Percentiles rank a stretch among this genome's conserved stretches.
Evolutionary conservation across 2,888 invertebrate genomes (phyloP).

Genomic region (Tetragonula carbonaria): DNA sequence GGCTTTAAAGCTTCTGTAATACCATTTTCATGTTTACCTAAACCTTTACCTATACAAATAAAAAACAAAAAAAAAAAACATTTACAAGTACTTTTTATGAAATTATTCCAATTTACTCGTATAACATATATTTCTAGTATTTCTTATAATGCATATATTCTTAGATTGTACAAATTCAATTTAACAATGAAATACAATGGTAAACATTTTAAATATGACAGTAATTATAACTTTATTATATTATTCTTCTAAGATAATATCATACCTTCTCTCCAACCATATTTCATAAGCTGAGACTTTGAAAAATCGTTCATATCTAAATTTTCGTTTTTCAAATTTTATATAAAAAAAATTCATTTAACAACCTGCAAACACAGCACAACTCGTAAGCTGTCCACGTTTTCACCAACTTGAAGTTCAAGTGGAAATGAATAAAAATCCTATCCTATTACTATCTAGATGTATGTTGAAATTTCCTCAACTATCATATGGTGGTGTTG

Average conservation of each 20-base stretch:
- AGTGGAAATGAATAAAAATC: constrained; percentile 26
- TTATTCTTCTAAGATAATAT: not conserved
- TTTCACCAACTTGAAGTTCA: constrained; percentile 5
- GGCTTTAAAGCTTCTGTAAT: constrained; percentile 91
- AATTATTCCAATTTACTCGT: not conserved
- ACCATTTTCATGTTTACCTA: constrained; percentile 92
- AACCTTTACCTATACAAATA: constrained; percentile 89
- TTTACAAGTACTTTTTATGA: not conserved
- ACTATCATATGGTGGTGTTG: constrained; percentile 21
- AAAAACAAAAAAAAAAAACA: constrained; percentile 9
- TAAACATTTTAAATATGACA: not conserved
- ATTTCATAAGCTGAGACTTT: constrained; percentile 89
- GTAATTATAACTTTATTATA: not conserved
- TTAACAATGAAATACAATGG: not conserved
- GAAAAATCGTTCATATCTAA: constrained; percentile 86
- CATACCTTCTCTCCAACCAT: constrained; percentile 90
- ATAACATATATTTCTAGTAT: not conserved
- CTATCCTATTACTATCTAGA: not conserved
- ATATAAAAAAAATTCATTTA: not conserved
- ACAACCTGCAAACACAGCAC: not conserved
- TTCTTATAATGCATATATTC: not conserved
- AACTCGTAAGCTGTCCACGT: not conserved
- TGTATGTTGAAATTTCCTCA: not conserved
- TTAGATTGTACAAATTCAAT: not conserved
- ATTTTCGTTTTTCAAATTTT: not conserved